phyloP scores from a whole-genome alignment of 2,888 invertebrate genomes.

The Stenotaenia linearis region DNA sequence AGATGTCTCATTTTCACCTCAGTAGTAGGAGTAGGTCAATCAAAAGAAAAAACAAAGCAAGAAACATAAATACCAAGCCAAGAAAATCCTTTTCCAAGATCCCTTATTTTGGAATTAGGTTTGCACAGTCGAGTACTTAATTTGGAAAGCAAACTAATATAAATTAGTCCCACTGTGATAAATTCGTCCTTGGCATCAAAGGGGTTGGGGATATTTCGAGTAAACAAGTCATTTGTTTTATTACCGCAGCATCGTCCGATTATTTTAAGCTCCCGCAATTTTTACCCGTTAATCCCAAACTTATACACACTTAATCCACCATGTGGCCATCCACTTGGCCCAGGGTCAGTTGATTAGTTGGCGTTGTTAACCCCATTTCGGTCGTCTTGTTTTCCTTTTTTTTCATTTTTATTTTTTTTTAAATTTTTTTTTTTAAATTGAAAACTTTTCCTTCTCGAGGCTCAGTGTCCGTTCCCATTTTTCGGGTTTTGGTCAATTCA shows the following conservation, averaged over 20 bases:
- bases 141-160: background rate
- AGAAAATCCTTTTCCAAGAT: background rate
- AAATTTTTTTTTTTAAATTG: background rate
- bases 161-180: background rate
- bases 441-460: background rate
- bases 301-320: background rate
- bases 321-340: background rate
- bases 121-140: background rate
- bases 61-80: background rate
- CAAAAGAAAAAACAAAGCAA: background rate
- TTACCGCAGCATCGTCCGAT: background rate
- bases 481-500: background rate
- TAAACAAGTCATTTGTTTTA: background rate
- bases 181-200: slow-evolving; percentile 9
- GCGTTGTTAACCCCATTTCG: background rate
- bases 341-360: background rate
- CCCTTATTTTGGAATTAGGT: background rate
- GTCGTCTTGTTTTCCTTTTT: background rate
- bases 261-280: background rate
- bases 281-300: background rate
- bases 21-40: background rate
- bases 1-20: background rate
- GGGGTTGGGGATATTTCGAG: background rate
- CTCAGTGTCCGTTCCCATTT: background rate
- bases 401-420: background rate